Base-by-base conservation (phyloP, 23 tunicate species). In the Pegea sp. region DNA sequence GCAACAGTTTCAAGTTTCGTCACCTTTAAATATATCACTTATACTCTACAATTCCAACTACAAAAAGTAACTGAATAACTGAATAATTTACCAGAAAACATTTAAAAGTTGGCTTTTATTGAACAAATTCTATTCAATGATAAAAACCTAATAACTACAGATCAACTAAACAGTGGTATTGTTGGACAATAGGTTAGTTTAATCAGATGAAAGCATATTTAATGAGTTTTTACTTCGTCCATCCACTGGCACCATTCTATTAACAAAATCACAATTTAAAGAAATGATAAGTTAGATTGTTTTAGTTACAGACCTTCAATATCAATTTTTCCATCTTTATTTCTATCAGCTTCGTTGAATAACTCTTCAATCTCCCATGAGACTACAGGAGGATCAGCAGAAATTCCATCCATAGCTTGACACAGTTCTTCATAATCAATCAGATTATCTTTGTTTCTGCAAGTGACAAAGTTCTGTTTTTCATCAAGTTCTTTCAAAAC, bases 261-360 rank as follows among this genome's bases (percentile, higher is more conserved):
- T 46, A 54, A 64, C 7, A 19, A 0, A 21, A 54, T 6, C 21
- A 46, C 18, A 5, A 55, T 8, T 11, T 16, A 11, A 38, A 38
- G 46, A 11, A 11, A 38, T 8, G 13, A 8, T 38, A 8, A 38
- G 11, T 16, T 8, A 38, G 13, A 38, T 16, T 16, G 44, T n/a
- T 0, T 13, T 28, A 16, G 18, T 16, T 28, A 13, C 67, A 3
- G 21, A 86, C 98, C 98, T 67, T 89, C 98, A 58, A 89, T 52
- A 49, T 89, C 98, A 44, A 89, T 67, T 38, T 63, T 30, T 33
- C 98, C 98, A 50, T 89, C 98, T 3, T 84, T 84, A 42, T 89
- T 77, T 55, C 74, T 89, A 56, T 89, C 88, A 4, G 98, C 98
- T 48, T 89, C 98, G 29, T 57, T 67, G 34, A 76, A 77, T 31